Base-by-base conservation (phyloP, 2,113 vertebrate genomes). In the Pollimyrus isidori region DNA sequence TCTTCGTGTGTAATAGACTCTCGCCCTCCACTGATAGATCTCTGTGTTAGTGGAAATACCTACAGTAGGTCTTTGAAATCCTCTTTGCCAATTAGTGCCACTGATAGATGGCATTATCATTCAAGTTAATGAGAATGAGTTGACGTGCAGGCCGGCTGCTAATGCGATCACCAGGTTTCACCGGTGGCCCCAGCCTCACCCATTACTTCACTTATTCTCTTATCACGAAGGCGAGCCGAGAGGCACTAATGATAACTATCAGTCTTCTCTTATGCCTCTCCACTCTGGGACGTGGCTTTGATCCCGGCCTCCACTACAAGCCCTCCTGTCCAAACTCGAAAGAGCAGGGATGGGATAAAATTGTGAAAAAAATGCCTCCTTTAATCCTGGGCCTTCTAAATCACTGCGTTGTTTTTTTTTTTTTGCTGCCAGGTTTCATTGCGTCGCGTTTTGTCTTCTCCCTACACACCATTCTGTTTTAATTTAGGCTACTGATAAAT, bases 101-200 rank as follows among this genome's bases (percentile, higher is more conserved):
- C 94, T 93, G 93, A 92, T 87, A 94, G 95, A 96, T 95, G 93
- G 92, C 91, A 93, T 94, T 93, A 96, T 96, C 95, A 94, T 93
- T 96, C 95, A 95, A 93, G 94, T 93, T 95, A 96, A 96, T 95
- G 95, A 96, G 95, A 92, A 88, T 91, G 5, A 90, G 92, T 93
- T 94, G 93, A 94, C 94, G 92, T 91, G 88, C 93, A 92, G 92
- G 92, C 93, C 90, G 93, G 93, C 93, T 42, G 92, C 50, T 94
- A 93, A 94, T 94, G 91, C 90, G 92, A 93, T 92, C 93, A 92
- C 91, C 93, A 92, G 93, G 91, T 92, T 92, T 90, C 93, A 88
- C 90, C 93, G 58, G 91, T 91, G 85, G 92, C 92, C 91, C 92
- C 86, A 86, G 91, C 92, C 91, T 90, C 88, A 45, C 90, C 92